Evolutionary conservation across 2,113 vertebrate genomes (phyloP).

Genomic region (Triplophysa siluroides): DNA sequence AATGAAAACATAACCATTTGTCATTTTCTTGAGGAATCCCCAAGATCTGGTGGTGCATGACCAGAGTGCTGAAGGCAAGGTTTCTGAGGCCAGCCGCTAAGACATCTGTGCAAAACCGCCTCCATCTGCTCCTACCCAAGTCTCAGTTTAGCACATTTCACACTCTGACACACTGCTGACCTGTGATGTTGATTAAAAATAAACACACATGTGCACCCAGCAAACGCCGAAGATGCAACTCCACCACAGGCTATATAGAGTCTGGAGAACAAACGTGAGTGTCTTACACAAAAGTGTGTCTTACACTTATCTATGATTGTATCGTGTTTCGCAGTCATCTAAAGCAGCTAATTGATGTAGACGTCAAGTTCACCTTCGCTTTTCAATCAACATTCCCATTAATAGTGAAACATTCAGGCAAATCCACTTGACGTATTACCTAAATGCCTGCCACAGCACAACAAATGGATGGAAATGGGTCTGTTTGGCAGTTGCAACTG

Average conservation of each 20-base stretch:
- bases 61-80: constrained; percentile 6
- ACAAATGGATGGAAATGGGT: not conserved
- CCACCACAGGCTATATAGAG: not conserved
- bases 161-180: constrained; percentile 36
- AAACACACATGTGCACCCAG: not conserved
- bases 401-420: constrained; percentile 7
- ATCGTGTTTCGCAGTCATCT: not conserved
- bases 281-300: not conserved
- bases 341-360: constrained; percentile 17
- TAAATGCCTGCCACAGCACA: not conserved
- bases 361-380: constrained; percentile 30
- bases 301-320: not conserved
- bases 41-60: constrained; percentile 21
- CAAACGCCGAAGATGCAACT: not conserved
- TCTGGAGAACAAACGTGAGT: not conserved
- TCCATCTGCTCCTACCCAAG: constrained; percentile 45
- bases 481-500: not conserved
- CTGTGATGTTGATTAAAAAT: constrained; percentile 42
- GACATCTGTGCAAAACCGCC: constrained; percentile 40
- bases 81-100: constrained; percentile 17
- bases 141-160: constrained; percentile 19
- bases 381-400: constrained; percentile 9
- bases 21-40: not conserved
- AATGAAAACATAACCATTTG: constrained; percentile 4
- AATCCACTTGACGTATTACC: constrained; percentile 25